Evolutionary conservation across 2,888 invertebrate species (phyloP), one percentile per base, ranked within the genome.

Genomic region (Myathropa florea): DNA sequence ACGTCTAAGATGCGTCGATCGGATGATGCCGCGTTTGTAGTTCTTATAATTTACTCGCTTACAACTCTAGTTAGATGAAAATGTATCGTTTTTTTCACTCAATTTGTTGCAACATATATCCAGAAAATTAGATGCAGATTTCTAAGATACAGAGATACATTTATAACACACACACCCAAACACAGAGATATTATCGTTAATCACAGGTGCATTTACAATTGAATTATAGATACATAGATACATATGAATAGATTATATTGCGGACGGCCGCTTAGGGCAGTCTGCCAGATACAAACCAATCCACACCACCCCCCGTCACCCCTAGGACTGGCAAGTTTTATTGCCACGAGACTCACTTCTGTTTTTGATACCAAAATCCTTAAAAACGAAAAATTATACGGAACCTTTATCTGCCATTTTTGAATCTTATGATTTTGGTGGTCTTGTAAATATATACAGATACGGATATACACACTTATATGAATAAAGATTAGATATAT

Each of bases 1-100:
- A 97, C 93, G 97, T 97, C 90, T 97, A 94, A 18, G 7, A 0
- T 0, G 18, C 7, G 18, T n/a, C 18, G 93, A 91, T 7, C 80
- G 68, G 2, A 30, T 3, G 57, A 36, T 4, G 81, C 73, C 81
- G 81, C 81, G 81, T 70, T 70, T 26, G 14, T 59, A 70, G 75
- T 36, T 83, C 78, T 75, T 83, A 84, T 85, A 72, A 81, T 77
- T 82, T 63, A 86, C 86, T 79, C 78, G 61, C 86, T 77, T 26
- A 61, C 64, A 75, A 36, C 59, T 86, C 83, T 86, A 86, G 86
- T 86, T 86, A 86, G 86, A 83, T 33, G 46, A 75, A 83, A 75
- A 75, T 64, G 18, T n/a, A 53, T 53, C n/a, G 14, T 4, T n/a
- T 57, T 23, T 6, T 14, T 18, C 46, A 46, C 46, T 46, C 18